Evolutionary conservation across 2,113 vertebrate genomes (phyloP), one percentile per base, ranked within the genome.

Genomic region (Chloebia gouldiae): DNA sequence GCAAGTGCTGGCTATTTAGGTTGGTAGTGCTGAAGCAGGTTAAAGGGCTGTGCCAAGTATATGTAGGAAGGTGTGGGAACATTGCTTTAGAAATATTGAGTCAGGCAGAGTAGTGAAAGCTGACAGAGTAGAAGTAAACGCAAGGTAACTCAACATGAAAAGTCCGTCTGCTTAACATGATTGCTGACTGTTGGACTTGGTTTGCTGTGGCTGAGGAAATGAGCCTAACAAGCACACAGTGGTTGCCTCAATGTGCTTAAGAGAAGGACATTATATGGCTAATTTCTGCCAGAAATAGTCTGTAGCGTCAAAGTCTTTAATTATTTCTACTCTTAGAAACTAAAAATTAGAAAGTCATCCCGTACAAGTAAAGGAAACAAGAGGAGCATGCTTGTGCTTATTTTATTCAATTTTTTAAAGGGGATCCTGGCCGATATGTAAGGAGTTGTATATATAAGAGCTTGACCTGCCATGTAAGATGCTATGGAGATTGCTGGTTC

Each of bases 141-240:
- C 25, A 94, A 86, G 50, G 81, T 86, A 92, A 63, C 66, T 28
- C 3, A 6, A 84, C 51, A 61, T 3, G 7, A 78, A 60, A 40
- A 64, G 51, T 54, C 28, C 0, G 0, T 22, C 42, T 78, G 13
- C 65, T 86, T 63, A 49, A 72, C 0, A 0, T n/a, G n/a, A 61
- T 20, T 87, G 40, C 53, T 72, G 44, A 40, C 17, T 56, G 14
- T 10, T 76, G 65, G 53, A 45, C 40, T 86, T 68, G 44, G 31
- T 64, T 93, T 77, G 31, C 40, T 37, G 49, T 42, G 80, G 44
- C 61, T 84, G 72, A 60, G 69, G 54, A 66, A 73, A 78, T 81
- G 4, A 78, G 25, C n/a, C 78, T 39, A 30, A 65, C 23, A 23
- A 86, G 23, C 13, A 12, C 33, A 44, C 54, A 31, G 27, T 44